Base-by-base conservation (phyloP, 2,797 vertebrate genomes). In the Epinephelus malabaricus region DNA sequence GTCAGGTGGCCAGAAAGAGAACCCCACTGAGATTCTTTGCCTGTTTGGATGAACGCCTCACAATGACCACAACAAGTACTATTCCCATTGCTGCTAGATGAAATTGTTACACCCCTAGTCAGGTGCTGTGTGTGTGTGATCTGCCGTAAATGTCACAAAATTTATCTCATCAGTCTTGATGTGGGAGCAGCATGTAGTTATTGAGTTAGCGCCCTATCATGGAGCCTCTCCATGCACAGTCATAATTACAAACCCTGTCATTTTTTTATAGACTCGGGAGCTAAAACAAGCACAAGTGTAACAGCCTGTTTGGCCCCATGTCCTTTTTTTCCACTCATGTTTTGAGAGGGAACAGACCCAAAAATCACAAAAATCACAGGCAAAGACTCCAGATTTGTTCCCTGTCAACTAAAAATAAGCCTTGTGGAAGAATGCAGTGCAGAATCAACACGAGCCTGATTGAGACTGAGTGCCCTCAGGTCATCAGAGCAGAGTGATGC, bases 221-320 rank as follows among this genome's bases (percentile, higher is more conserved):
- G 78, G 81, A 88, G 79, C 88, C 82, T 89, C 84, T 89, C 76
- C 78, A 87, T 84, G 75, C 84, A 79, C 76, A 82, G 88, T 92
- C 89, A 81, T 93, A 94, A 93, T 94, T 94, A 93, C 87, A 92
- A 92, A 89, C 81, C 79, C 79, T 93, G 92, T 93, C 90, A 83
- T 89, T 87, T 91, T 94, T 94, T 93, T 93, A 91, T 89, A 82
- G 91, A 86, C 83, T 83, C 87, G 55, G 94, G 90, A 94, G 94
- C 94, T 94, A 92, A 95, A 95, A 94, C 92, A 94, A 95, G 93
- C 94, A 93, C 65, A 27, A 91, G 80, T 86, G 84, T 94, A 90
- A 92, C 88, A 89, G 91, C 85, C 92, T 84, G 85, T 91, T 95
- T 94, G 93, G 94, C 91, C 77, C 80, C 70, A 72, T 62, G 80